Evolutionary conservation across 2,113 vertebrate genomes (phyloP), one percentile per base, ranked within the genome.

Genomic region (Syngnathus typhle): DNA sequence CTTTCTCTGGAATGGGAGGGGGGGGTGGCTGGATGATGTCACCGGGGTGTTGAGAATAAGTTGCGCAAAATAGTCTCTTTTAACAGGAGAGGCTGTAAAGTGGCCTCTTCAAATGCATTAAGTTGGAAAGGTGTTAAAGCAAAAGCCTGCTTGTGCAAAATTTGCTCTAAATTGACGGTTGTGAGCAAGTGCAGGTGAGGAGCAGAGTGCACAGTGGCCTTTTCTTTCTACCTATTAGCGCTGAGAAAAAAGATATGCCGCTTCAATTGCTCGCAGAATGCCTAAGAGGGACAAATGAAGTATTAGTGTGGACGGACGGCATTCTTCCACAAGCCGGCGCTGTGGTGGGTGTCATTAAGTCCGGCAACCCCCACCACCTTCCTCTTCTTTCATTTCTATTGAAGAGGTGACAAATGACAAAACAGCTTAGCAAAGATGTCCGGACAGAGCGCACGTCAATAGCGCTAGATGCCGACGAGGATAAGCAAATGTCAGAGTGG

Each of bases 401-500:
- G 74, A 89, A 87, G 85, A 85, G 85, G 80, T 79, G 82, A 87
- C 85, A 85, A 89, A 88, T 86, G 83, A 89, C 86, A 88, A 84
- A 89, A 86, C 81, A 83, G 87, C 86, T 90, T 87, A 88, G 81
- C 67, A 83, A 62, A 88, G 88, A 89, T 87, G 82, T 87, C 84
- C 88, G 79, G 86, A 89, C 88, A 83, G 80, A 76, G 71, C 49
- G 4, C 64, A 82, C 69, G 72, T 89, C 87, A 79, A 90, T 85
- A 83, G 81, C 58, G 64, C 82, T 78, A 85, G 82, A 91, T 88
- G 82, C 39, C 58, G 76, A 80, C 47, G 61, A 75, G 73, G 88
- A 89, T 89, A 88, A 87, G 84, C 78, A 88, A 89, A 89, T 90
- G 89, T 91, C 90, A 89, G 74, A 81, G 83, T 73, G 80, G 78